Conservation (phyloP, 2,797 vertebrate species). For the Etheostoma perlongum region DNA sequence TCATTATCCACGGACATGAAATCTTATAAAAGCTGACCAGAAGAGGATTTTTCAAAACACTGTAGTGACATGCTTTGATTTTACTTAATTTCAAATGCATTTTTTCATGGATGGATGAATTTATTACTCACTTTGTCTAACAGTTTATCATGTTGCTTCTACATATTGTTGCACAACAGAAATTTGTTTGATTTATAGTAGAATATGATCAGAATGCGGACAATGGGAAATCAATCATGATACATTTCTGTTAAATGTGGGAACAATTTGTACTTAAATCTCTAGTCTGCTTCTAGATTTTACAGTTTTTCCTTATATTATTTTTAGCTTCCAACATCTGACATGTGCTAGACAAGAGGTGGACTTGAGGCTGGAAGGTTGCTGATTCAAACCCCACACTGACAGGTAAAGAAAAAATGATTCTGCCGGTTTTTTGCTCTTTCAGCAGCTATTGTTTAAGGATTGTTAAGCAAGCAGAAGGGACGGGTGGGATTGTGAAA, state of each 20-base stretch:
- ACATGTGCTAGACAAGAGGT: not conserved
- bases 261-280: not conserved
- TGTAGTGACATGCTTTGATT: not conserved
- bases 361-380: not conserved
- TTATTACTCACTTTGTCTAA: conserved; percentile 4
- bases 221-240: not conserved
- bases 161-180: not conserved
- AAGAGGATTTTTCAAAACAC: not conserved
- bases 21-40: not conserved
- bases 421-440: rapidly evolving
- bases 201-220: conserved; percentile 7
- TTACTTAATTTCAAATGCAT: conserved; percentile 26
- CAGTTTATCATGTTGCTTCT: not conserved
- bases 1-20: conserved; percentile 23
- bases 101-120: not conserved
- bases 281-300: not conserved
- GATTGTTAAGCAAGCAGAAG: not conserved
- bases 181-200: not conserved
- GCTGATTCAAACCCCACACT: not conserved
- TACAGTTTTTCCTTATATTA: not conserved
- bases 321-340: not conserved
- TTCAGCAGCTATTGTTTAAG: not conserved
- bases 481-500: not conserved
- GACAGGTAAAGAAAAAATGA: not conserved
- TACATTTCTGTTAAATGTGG: not conserved